These are phyloP conservation scores for Tympanuchus pallidicinctus DNA, from an alignment of 2,113 vertebrate genomes.

Conservation along the genomic window DNA sequence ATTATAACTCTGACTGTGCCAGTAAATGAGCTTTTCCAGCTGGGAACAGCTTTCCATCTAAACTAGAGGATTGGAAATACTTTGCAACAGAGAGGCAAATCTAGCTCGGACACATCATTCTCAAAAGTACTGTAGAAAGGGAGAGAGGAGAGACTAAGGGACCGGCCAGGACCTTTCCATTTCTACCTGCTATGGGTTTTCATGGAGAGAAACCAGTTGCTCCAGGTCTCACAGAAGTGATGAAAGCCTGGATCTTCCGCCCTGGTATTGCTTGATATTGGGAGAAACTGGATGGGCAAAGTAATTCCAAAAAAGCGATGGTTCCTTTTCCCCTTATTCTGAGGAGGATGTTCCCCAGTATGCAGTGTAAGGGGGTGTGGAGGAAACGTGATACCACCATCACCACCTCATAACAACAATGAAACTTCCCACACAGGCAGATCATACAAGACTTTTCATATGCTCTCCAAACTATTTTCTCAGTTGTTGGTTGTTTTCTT, in stretches of 20 bases:
- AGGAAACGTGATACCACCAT: not conserved
- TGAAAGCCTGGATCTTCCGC: not conserved
- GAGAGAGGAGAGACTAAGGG: not conserved
- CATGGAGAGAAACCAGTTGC: not conserved
- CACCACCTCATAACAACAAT: not conserved
- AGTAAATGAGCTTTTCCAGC: constrained; percentile 6
- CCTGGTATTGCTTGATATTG: not conserved
- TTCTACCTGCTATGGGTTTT: not conserved
- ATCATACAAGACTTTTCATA: not conserved
- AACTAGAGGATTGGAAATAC: not conserved
- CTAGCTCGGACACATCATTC: not conserved
- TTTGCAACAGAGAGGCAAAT: not conserved
- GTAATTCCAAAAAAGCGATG: not conserved
- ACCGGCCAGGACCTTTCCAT: not conserved
- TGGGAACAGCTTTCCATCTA: not conserved
- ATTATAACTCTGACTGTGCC: not conserved
- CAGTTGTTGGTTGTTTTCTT: not conserved
- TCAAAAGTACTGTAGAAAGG: not conserved
- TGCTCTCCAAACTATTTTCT: not conserved
- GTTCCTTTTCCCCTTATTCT: not conserved
- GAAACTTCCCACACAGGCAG: not conserved
- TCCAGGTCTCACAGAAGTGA: not conserved
- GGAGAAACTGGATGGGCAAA: not conserved
- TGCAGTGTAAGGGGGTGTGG: not conserved
- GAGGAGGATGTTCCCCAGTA: not conserved